Evolutionary conservation across 2,797 vertebrate genomes (phyloP).

Genomic region (Cuniculus paca): DNA sequence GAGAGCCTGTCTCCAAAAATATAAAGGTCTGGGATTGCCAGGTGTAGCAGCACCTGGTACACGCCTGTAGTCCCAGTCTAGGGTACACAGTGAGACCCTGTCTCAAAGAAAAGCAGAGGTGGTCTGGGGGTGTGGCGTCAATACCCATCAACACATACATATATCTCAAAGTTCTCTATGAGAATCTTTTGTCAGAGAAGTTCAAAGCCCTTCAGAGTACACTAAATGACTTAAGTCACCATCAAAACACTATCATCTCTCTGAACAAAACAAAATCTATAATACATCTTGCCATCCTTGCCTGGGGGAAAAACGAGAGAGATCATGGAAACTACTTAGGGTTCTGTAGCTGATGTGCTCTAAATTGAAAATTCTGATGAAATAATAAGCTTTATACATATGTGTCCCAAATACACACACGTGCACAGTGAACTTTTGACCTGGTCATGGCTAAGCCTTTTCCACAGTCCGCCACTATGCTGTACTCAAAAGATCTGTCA

Average conservation of each 20-base stretch:
- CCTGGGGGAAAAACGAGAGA: background rate
- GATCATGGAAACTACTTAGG: background rate
- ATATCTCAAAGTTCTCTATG: background rate
- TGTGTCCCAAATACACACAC: background rate
- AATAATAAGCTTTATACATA: background rate
- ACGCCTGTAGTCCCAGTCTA: background rate
- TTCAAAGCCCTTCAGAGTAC: background rate
- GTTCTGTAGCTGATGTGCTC: background rate
- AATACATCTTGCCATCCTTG: background rate
- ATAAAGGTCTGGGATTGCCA: background rate
- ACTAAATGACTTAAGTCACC: background rate
- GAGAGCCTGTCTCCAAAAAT: background rate
- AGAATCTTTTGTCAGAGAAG: background rate
- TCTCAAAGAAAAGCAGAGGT: background rate
- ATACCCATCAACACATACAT: background rate
- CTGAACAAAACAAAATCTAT: background rate
- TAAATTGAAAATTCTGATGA: background rate
- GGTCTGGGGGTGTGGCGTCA: background rate
- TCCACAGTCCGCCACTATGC: slow-evolving; percentile 64
- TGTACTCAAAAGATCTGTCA: slow-evolving; percentile 73
- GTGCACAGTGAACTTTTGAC: slow-evolving; percentile 82
- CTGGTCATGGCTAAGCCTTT: slow-evolving; percentile 77
- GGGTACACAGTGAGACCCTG: background rate
- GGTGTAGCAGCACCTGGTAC: background rate
- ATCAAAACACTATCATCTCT: background rate